phyloP scores from a whole-genome alignment of 2,888 invertebrate species.

The Adelphocoris suturalis region DNA sequence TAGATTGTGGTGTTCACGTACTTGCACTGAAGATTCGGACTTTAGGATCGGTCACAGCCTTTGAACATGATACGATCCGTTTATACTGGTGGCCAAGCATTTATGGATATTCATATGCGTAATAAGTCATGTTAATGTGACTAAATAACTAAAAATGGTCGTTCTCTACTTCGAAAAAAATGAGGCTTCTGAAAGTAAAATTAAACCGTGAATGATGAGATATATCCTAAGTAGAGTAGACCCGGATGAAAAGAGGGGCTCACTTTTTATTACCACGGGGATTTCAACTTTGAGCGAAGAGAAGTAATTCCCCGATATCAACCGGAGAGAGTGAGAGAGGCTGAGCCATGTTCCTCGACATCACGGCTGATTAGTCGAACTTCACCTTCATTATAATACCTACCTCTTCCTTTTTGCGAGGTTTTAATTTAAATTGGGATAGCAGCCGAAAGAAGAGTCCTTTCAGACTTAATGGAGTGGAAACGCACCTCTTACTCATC shows the following conservation, averaged over 20 bases:
- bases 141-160: not conserved
- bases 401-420: slow-evolving; percentile 10
- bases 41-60: too few relatives aligned
- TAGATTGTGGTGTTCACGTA: too few relatives aligned
- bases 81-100: too few relatives aligned
- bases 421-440: slow-evolving; percentile 57
- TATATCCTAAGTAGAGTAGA: not conserved
- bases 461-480: slow-evolving; percentile 55
- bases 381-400: slow-evolving; percentile 48
- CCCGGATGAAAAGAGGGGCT: not conserved
- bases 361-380: slow-evolving; percentile 52
- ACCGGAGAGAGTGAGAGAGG: not conserved
- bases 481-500: slow-evolving; percentile 30
- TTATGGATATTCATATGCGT: too few relatives aligned
- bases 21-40: too few relatives aligned
- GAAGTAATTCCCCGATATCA: slow-evolving; percentile 49
- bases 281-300: slow-evolving; percentile 21
- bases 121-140: not conserved
- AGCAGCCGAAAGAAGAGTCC: slow-evolving; percentile 37
- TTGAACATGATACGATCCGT: too few relatives aligned
- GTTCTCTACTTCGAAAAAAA: not conserved
- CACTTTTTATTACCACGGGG: slow-evolving; percentile 45
- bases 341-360: slow-evolving; percentile 18
- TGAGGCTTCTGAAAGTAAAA: not conserved
- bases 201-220: not conserved